Conservation (phyloP, 2,888 invertebrate genomes). For the Cephus sareptanus region DNA sequence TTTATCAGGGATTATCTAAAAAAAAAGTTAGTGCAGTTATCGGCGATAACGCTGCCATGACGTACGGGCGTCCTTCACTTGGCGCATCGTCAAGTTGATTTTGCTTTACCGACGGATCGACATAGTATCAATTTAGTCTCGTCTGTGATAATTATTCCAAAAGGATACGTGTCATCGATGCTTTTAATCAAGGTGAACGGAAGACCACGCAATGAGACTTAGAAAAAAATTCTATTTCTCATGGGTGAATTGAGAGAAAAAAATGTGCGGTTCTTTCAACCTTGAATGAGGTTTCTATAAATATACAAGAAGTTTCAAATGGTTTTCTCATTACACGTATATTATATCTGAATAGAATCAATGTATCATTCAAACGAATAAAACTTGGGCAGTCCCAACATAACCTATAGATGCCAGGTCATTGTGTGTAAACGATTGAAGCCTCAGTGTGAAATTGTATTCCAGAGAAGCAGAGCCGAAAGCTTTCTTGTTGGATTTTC, state of each 20-base stretch:
- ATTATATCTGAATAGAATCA: neutral
- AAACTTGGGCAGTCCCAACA: neutral
- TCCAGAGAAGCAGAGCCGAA: neutral
- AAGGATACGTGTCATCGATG: neutral
- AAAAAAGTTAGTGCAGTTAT: conserved; percentile 36
- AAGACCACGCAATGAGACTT: neutral
- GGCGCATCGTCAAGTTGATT: neutral
- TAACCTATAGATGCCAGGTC: neutral
- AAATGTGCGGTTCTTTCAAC: neutral
- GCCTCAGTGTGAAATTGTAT: neutral
- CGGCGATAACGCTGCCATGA: conserved; percentile 33
- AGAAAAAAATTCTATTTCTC: neutral
- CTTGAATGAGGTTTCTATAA: neutral
- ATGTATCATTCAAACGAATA: neutral
- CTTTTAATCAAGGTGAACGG: neutral
- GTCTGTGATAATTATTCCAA: neutral
- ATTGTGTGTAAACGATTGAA: neutral
- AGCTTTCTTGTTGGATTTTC: neutral
- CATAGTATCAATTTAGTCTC: neutral
- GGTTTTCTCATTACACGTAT: neutral
- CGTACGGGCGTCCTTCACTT: neutral
- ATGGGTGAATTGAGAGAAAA: neutral
- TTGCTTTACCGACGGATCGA: neutral
- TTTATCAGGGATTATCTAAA: conserved; percentile 5
- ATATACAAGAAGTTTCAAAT: neutral